Base-by-base conservation (phyloP, 35 echinoderm and acorn worm genomes). In the Strongylocentrotus purpuratus region DNA sequence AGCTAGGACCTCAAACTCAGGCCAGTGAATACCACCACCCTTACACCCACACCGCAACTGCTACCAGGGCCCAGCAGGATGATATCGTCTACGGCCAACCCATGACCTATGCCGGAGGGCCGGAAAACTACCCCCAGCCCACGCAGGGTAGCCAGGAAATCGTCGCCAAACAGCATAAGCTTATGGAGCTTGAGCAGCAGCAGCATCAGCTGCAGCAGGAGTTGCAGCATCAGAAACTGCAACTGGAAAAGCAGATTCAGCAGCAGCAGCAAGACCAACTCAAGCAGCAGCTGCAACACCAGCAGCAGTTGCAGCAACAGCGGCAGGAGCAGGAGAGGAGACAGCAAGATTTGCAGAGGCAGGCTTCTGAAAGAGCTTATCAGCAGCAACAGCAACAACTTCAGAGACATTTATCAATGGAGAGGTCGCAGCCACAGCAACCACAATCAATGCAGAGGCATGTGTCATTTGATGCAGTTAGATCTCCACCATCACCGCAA, bases 61-160 rank as follows among this genome's bases (percentile, higher is more conserved):
- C 91, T 17, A 93, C 45, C 91, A 47, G 91, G 46, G 91, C 91
- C 46, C 91, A 93, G 91, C 91, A 93, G 17, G 91, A 93, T 58
- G 48, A 46, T 13, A 48, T 93, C 33, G 91, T 93, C 17, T 93
- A 93, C 12, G 91, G 91, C 17, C 15, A 45, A 58, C 91, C 91
- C 17, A 93, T 93, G 48, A 93, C 91, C 33, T 93, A 93, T 17
- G 46, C 91, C 2, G 91, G 46, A n/a, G 91, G 47, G 20, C 46
- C 91, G 48, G 91, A 31, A 93, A 58, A 46, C 45, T 89, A 89
- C 87, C 87, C 33, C 20, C 11, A 12, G 4, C 31, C 11, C 14
- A 10, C 20, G 45, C 47, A 93, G 91, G 11, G 65, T 78, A 78
- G 20, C 87, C 87, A 89, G 87, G 87, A 89, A 7, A 89, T 89